These are phyloP conservation scores for Leucoptera coffeella DNA, from an alignment of 2,888 invertebrate species.

Conservation along the genomic window DNA sequence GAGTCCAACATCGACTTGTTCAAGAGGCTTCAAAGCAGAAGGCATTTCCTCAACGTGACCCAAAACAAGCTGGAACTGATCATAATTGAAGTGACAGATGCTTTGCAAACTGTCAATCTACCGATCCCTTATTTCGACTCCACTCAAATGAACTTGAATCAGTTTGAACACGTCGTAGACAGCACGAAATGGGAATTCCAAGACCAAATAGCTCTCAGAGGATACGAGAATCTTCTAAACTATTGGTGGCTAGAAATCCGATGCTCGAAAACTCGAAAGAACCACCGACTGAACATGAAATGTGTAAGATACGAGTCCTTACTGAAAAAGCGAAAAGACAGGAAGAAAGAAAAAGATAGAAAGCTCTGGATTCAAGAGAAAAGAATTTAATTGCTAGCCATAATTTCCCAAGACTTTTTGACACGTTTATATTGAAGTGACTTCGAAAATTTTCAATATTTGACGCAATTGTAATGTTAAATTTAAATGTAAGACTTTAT, in stretches of 20 bases:
- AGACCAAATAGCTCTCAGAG: conserved; percentile 56
- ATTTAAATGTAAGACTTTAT: conserved; percentile 1
- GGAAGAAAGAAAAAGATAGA: neutral
- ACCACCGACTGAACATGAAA: neutral
- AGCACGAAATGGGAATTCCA: conserved; percentile 49
- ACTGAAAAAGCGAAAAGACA: neutral
- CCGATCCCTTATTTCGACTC: conserved; percentile 23
- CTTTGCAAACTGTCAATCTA: conserved; percentile 27
- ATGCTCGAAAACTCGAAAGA: conserved; percentile 15
- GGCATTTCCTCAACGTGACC: conserved; percentile 29
- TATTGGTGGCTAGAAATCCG: conserved; percentile 52
- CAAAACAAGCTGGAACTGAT: conserved; percentile 47
- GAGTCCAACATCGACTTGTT: conserved; percentile 33
- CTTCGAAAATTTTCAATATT: too few species aligned
- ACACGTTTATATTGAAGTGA: too few species aligned
- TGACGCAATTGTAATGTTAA: too few species aligned
- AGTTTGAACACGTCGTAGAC: conserved; percentile 30
- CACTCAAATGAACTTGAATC: conserved; percentile 22
- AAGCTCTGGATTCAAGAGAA: neutral
- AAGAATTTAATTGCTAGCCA: too few species aligned
- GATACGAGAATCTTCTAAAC: conserved; percentile 52
- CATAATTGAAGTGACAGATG: conserved; percentile 44
- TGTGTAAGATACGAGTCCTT: neutral
- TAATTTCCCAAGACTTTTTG: too few species aligned
- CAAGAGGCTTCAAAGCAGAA: conserved; percentile 28